phyloP scores from a whole-genome alignment of 1,140 invertebrate species.

The Zaprionus capensis region DNA sequence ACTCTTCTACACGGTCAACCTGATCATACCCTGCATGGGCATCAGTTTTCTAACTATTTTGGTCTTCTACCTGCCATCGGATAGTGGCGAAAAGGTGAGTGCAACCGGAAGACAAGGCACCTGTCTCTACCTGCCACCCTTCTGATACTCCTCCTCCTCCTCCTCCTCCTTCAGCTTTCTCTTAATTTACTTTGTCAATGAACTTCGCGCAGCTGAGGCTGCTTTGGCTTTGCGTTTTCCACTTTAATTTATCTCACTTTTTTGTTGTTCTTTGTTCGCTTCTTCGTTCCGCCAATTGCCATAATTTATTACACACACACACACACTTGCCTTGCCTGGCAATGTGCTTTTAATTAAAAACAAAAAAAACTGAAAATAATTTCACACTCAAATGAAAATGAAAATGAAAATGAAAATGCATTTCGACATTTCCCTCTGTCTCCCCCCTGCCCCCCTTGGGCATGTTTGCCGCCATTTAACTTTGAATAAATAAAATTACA shows the following conservation, averaged over 20 bases:
- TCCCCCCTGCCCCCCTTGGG: background rate
- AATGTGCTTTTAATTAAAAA: conserved; percentile 77
- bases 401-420: conserved; percentile 60
- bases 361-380: conserved; percentile 42
- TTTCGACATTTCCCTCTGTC: conserved; percentile 50
- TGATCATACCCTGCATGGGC: conserved; percentile 98
- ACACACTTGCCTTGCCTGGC: conserved; percentile 1
- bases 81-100: conserved; percentile 99
- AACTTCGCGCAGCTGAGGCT: conserved; percentile 22
- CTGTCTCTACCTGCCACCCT: background rate
- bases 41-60: conserved; percentile 99
- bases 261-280: conserved; percentile 8
- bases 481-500: conserved; percentile 78
- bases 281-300: conserved; percentile 48
- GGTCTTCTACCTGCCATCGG: conserved; percentile 99
- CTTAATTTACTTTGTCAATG: conserved; percentile 14
- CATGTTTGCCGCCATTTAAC: conserved; percentile 69
- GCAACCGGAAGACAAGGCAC: no score
- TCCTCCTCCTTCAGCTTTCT: background rate
- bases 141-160: background rate
- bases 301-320: conserved; percentile 62
- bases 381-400: conserved; percentile 62
- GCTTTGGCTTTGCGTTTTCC: background rate
- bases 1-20: conserved; percentile 98
- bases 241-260: conserved; percentile 13